Evolutionary conservation across 2,888 invertebrate species (phyloP).

Genomic region (Temnothorax unifasciatus): DNA sequence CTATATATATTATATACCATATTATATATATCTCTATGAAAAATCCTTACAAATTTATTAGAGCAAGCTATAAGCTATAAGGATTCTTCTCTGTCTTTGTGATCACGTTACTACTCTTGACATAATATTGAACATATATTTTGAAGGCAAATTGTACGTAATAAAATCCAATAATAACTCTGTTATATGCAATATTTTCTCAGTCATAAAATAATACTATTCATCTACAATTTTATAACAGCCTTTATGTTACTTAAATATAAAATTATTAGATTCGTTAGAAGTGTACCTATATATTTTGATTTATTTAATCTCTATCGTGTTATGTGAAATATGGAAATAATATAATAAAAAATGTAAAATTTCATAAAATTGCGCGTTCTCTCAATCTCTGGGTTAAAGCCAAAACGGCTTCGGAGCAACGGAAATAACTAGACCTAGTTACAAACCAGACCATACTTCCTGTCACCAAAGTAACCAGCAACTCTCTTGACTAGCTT

Average conservation of each 20-base stretch:
- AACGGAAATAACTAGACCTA: slow-evolving; percentile 26
- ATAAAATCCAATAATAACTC: slow-evolving; percentile 25
- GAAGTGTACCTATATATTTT: background rate
- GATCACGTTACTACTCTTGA: slow-evolving; percentile 30
- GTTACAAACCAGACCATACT: slow-evolving; percentile 1
- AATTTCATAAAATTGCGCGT: background rate
- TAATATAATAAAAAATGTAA: background rate
- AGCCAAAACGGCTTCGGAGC: background rate
- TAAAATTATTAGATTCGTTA: background rate
- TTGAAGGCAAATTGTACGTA: slow-evolving; percentile 40
- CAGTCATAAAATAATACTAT: background rate
- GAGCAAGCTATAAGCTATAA: slow-evolving; percentile 27
- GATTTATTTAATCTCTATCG: background rate
- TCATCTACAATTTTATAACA: background rate
- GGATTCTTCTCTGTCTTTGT: slow-evolving; percentile 21
- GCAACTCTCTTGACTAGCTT: background rate
- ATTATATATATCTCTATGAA: background rate
- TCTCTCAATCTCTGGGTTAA: background rate
- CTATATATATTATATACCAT: background rate
- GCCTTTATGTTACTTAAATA: background rate
- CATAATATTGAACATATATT: slow-evolving; percentile 36
- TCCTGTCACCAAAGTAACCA: background rate
- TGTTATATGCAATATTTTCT: slow-evolving; percentile 20
- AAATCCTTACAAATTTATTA: slow-evolving; percentile 38
- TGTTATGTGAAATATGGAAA: background rate